Evolutionary conservation across 2,797 vertebrate genomes (phyloP).

Genomic region (Pelochelys cantorii): DNA sequence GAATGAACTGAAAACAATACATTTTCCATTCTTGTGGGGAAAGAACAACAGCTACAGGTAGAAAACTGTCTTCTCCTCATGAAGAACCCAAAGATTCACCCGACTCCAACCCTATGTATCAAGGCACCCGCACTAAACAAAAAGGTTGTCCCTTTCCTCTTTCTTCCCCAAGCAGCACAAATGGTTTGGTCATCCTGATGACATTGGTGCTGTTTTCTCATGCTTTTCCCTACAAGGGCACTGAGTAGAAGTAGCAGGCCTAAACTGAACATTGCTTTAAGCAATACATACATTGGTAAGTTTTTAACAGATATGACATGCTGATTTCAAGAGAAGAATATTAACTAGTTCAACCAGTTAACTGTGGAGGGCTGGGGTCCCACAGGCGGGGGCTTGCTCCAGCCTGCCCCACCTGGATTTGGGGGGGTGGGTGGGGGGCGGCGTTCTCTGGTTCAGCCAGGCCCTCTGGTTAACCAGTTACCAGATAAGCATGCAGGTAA

Average conservation of each 20-base stretch:
- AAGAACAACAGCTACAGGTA: not conserved
- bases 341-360: no score
- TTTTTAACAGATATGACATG: not conserved
- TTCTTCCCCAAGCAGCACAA: not conserved
- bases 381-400: no score
- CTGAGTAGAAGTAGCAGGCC: not conserved
- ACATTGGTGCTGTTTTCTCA: not conserved
- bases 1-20: not conserved
- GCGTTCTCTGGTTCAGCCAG: not conserved
- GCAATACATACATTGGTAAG: accelerated
- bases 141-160: not conserved
- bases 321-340: accelerated
- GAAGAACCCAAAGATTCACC: not conserved
- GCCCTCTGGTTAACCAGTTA: no score
- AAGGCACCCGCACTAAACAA: accelerated
- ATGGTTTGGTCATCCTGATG: not conserved
- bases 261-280: not conserved
- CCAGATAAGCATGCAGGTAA: no score
- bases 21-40: not conserved
- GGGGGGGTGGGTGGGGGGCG: no score
- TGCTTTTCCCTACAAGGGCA: accelerated
- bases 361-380: no score
- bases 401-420: no score
- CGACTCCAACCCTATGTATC: not conserved
- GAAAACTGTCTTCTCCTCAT: accelerated